Evolutionary conservation across 1,140 invertebrate species (phyloP), one percentile per base, ranked within the genome.

Genomic region (Drosophila pruinosa): DNA sequence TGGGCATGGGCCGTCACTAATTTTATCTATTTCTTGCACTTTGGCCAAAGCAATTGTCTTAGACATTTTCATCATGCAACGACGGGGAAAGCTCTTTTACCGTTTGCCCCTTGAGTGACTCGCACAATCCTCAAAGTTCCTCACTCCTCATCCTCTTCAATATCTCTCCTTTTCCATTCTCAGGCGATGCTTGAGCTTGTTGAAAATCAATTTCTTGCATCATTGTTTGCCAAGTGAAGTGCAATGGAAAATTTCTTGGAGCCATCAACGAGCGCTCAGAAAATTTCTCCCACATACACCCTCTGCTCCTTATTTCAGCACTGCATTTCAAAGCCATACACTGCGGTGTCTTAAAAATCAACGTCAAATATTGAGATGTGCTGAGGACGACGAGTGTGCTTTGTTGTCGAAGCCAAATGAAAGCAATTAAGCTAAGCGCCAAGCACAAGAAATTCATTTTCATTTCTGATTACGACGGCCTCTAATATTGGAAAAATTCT

Each of bases 201-300:
- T 89, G 86, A 89, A 89, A 89, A 89, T 89, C 86, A 89, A 89
- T 89, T 89, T 89, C 86, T 85, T 89, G 86, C 86, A 89, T 89
- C 86, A 89, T 89, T 89, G 86, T 89, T 89, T 89, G 86, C 80
- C 77, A 86, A 86, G 86, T 89, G 86, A 89, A 89, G 86, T 89
- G 86, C 86, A 86, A 86, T 89, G 86, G 86, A 89, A 89, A 89
- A 89, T 89, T 89, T 81, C 74, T 78, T 71, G 31, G 56, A 82
- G 65, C 78, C 79, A 78, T 58, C 78, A 56, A 45, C 39, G 22
- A 72, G 78, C 73, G 77, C 21, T 48, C 26, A 48, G 43, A 17
- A 59, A 26, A 43, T 19, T 31, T 19, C 39, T 14, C 34, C 14
- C 28, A 5, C 38, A 14, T n/a, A n/a, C n/a, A n/a, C n/a, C n/a